phyloP scores from a whole-genome alignment of 1,140 invertebrate species.

The Lamellibrachia luymesi region DNA sequence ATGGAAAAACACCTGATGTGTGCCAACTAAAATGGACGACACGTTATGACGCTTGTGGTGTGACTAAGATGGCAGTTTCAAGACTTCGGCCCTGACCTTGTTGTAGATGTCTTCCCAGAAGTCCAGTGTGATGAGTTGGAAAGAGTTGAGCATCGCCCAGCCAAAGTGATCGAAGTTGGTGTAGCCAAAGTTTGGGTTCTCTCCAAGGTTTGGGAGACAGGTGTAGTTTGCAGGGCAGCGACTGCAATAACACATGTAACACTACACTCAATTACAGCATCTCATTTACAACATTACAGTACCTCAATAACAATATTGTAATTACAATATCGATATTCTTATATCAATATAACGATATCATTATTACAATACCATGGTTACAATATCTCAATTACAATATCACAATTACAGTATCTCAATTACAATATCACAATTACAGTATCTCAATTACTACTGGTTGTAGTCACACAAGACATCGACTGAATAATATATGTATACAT shows the following conservation, averaged over 20 bases:
- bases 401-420: neutral
- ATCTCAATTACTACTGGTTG: too few species aligned
- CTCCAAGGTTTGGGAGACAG: constrained; percentile 89
- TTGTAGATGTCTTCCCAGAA: constrained; percentile 98
- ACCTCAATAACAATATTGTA: neutral
- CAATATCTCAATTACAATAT: neutral
- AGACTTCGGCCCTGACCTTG: constrained; percentile 63
- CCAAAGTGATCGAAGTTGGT: constrained; percentile 97
- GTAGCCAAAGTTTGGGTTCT: constrained; percentile 95
- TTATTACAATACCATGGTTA: neutral
- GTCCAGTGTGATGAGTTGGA: constrained; percentile 96
- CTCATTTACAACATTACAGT: neutral
- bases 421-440: too few species aligned
- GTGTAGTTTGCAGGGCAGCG: constrained; percentile 81
- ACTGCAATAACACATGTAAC: constrained; percentile 32
- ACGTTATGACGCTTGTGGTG: too few species aligned
- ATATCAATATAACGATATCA: neutral
- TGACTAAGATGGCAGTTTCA: neutral
- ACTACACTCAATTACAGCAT: neutral
- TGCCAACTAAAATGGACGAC: neutral
- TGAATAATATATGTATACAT: neutral
- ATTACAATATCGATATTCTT: neutral
- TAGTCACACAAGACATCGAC: neutral
- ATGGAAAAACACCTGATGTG: too few species aligned
- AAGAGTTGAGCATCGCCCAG: constrained; percentile 92